phyloP scores from a whole-genome alignment of 2,888 invertebrate genomes.

The Altica lythri region DNA sequence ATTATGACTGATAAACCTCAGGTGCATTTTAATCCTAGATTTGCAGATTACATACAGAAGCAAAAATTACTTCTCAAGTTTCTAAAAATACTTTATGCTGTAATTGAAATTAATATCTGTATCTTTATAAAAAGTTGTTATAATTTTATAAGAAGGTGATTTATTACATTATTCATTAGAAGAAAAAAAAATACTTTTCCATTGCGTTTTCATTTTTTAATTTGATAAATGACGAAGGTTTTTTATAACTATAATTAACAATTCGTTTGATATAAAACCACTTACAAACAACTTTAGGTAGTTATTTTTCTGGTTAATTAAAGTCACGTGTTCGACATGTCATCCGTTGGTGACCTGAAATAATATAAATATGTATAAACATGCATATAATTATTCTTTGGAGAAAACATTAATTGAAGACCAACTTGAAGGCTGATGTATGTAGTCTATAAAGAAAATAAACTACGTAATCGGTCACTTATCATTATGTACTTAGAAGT shows the following conservation, averaged over 20 bases:
- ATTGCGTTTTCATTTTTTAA: too few relatives aligned
- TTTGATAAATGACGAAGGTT: not conserved
- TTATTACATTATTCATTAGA: too few relatives aligned
- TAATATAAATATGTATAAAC: slow-evolving; percentile 9
- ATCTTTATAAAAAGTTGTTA: too few relatives aligned
- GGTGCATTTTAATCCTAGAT: too few relatives aligned
- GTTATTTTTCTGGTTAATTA: slow-evolving; percentile 12
- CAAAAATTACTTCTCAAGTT: too few relatives aligned
- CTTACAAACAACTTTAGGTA: slow-evolving; percentile 6
- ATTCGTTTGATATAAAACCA: slow-evolving; percentile 13
- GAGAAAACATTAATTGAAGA: slow-evolving; percentile 29
- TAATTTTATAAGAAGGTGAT: too few relatives aligned
- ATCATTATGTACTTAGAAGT: slow-evolving; percentile 9
- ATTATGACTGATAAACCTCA: too few relatives aligned
- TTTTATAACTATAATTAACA: slow-evolving; percentile 6
- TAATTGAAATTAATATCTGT: too few relatives aligned
- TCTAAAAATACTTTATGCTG: too few relatives aligned
- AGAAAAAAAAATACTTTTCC: too few relatives aligned
- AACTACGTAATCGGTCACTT: slow-evolving; percentile 10
- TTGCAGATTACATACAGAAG: too few relatives aligned
- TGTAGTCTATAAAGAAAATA: slow-evolving; percentile 9
- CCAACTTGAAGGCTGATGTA: not conserved
- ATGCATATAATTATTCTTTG: slow-evolving; percentile 25
- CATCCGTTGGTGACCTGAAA: slow-evolving; percentile 22
- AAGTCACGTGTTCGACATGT: slow-evolving; percentile 14